A percentile compares a stretch with the other conserved stretches of the same genome.
Conservation (phyloP, 2,113 vertebrate species). For the Crotalus viridis region DNA sequence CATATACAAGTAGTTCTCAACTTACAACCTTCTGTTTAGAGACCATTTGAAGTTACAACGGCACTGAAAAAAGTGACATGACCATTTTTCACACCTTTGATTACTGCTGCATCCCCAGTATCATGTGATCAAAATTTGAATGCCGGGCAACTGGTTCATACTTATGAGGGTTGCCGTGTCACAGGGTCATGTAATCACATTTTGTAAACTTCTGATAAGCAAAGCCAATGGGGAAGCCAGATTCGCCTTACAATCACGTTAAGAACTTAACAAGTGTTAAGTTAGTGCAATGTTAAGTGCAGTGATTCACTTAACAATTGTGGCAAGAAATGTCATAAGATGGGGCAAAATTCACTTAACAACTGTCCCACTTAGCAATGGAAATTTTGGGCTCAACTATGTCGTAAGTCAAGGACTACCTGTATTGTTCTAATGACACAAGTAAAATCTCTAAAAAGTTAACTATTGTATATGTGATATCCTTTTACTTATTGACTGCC, state of each 20-base stretch:
- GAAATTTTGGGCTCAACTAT: not conserved
- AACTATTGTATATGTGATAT: not conserved
- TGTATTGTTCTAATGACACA: not conserved
- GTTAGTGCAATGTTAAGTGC: not conserved
- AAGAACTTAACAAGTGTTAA: not conserved
- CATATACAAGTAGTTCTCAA: not conserved
- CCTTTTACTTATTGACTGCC: not conserved
- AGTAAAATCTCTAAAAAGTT: not conserved
- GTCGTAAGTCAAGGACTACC: not conserved
- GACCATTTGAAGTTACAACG: not conserved
- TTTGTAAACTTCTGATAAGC: not conserved
- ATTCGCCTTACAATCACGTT: not conserved
- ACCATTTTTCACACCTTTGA: not conserved
- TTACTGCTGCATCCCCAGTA: too few relatives aligned
- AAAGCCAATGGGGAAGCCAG: not conserved
- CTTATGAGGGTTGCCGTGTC: too few relatives aligned
- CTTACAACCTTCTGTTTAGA: not conserved
- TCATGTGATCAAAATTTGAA: too few relatives aligned
- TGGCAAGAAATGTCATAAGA: not conserved
- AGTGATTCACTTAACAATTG: not conserved
- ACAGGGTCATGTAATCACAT: too few relatives aligned
- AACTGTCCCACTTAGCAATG: not conserved
- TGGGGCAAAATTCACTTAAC: not conserved
- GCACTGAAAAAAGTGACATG: not conserved
- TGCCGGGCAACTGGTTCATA: too few relatives aligned